Conservation (phyloP, 2,113 vertebrate genomes). For the Brienomyrus longianalis region DNA sequence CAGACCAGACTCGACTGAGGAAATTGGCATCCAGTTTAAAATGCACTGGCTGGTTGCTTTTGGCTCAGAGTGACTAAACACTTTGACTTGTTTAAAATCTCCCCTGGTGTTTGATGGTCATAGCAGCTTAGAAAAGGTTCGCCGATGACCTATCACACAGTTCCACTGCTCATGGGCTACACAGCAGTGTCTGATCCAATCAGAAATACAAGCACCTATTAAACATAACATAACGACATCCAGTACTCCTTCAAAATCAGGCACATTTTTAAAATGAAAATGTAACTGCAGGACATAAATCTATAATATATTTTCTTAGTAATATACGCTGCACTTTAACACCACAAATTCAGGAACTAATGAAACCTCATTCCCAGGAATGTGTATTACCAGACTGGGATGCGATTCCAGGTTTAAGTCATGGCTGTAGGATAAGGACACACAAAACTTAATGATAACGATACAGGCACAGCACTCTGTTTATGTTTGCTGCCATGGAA, state of each 20-base stretch:
- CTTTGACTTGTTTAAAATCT: neutral
- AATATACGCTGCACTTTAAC: neutral
- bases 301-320: neutral
- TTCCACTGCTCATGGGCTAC: neutral
- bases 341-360: neutral
- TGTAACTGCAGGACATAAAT: neutral
- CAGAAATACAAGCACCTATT: neutral
- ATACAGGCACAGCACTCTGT: conserved; percentile 8
- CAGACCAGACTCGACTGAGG: neutral
- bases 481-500: conserved; percentile 22
- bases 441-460: conserved; percentile 6
- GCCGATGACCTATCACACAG: neutral
- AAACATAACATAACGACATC: neutral
- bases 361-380: neutral
- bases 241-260: neutral
- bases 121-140: neutral
- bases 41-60: neutral
- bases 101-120: neutral
- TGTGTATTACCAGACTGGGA: neutral
- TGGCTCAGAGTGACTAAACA: neutral
- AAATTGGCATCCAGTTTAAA: neutral
- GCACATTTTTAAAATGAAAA: neutral
- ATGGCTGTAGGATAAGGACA: conserved; percentile 13
- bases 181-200: neutral
- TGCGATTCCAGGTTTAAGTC: conserved; percentile 15